These are phyloP conservation scores for Cataglyphis albicans DNA, from an alignment of 2,888 invertebrate species.

Conservation along the genomic window DNA sequence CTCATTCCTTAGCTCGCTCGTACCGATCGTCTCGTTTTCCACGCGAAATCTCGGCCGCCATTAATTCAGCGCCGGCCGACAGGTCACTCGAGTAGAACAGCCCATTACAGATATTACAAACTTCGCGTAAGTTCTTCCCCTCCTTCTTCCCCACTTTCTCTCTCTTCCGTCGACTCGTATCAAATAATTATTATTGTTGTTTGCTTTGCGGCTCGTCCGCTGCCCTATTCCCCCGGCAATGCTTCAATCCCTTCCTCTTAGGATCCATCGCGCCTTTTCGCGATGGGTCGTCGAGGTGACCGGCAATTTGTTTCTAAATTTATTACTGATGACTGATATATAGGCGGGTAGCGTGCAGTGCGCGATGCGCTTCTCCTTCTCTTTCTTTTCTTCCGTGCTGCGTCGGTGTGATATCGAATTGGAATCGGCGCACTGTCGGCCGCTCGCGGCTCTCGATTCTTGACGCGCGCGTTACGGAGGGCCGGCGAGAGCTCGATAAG, in stretches of 20 bases:
- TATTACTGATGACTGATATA: slow-evolving; percentile 85
- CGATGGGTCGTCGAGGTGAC: slow-evolving; percentile 75
- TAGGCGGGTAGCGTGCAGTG: slow-evolving; percentile 67
- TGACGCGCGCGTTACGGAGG: slow-evolving; percentile 37
- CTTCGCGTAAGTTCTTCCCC: slow-evolving; percentile 67
- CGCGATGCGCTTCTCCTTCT: slow-evolving; percentile 43
- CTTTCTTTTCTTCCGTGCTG: slow-evolving; percentile 25
- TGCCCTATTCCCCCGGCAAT: slow-evolving; percentile 48
- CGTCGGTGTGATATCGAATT: slow-evolving; percentile 79
- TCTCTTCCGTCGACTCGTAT: slow-evolving; percentile 73
- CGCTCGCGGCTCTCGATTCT: slow-evolving; percentile 43
- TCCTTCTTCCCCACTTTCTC: not conserved
- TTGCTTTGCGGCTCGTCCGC: slow-evolving; percentile 81
- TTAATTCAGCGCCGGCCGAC: slow-evolving; percentile 84
- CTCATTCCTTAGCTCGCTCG: slow-evolving; percentile 26
- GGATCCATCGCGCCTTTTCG: slow-evolving; percentile 41
- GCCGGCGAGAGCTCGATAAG: slow-evolving; percentile 33
- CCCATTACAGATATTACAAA: slow-evolving; percentile 85
- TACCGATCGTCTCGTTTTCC: slow-evolving; percentile 75
- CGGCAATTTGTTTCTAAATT: slow-evolving; percentile 85
- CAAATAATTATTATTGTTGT: slow-evolving; percentile 86
- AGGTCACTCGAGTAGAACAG: slow-evolving; percentile 85
- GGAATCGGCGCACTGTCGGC: slow-evolving; percentile 74
- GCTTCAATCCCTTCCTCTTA: slow-evolving; percentile 31
- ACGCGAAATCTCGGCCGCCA: slow-evolving; percentile 85